These are phyloP conservation scores for Carabus problematicus DNA, from an alignment of 2,888 invertebrate genomes.

Conservation along the genomic window DNA sequence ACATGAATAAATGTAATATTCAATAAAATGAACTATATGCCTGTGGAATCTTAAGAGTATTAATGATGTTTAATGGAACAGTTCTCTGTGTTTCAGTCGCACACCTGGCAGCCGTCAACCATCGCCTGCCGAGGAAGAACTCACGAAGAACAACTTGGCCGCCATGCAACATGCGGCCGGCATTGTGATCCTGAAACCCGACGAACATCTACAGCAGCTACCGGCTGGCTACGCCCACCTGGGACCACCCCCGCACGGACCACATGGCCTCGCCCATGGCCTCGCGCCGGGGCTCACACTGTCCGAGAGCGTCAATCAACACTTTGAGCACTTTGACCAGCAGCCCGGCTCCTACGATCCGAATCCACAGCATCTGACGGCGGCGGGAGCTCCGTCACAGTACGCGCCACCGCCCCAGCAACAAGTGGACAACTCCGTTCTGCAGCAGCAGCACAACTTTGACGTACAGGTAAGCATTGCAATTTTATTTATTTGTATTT, in stretches of 20 bases:
- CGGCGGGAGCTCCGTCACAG: slow-evolving; percentile 56
- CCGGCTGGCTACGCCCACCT: slow-evolving; percentile 57
- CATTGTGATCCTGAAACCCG: slow-evolving; percentile 64
- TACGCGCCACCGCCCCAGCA: slow-evolving; percentile 56
- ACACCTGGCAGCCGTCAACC: slow-evolving; percentile 91
- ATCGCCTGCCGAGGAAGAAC: slow-evolving; percentile 88
- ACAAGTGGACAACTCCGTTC: slow-evolving; percentile 58
- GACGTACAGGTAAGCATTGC: slow-evolving; percentile 77
- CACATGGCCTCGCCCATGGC: slow-evolving; percentile 51
- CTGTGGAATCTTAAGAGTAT: too few relatives aligned
- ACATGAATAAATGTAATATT: too few relatives aligned
- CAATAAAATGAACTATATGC: too few relatives aligned
- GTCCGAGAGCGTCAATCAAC: slow-evolving; percentile 59
- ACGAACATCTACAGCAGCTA: slow-evolving; percentile 63
- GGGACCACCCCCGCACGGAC: slow-evolving; percentile 60
- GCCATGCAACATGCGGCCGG: slow-evolving; percentile 56
- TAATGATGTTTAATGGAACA: too few relatives aligned
- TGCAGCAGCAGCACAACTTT: slow-evolving; percentile 71
- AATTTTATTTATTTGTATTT: not conserved
- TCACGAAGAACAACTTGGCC: slow-evolving; percentile 64
- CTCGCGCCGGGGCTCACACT: slow-evolving; percentile 59
- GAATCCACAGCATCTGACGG: slow-evolving; percentile 50
- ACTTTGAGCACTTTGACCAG: slow-evolving; percentile 57
- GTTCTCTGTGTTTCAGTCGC: too few relatives aligned
- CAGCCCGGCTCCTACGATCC: slow-evolving; percentile 48